Percentiles rank a stretch among this genome's conserved stretches.
Evolutionary conservation across 2,113 vertebrate species (phyloP).

Genomic region (Albula goreensis): DNA sequence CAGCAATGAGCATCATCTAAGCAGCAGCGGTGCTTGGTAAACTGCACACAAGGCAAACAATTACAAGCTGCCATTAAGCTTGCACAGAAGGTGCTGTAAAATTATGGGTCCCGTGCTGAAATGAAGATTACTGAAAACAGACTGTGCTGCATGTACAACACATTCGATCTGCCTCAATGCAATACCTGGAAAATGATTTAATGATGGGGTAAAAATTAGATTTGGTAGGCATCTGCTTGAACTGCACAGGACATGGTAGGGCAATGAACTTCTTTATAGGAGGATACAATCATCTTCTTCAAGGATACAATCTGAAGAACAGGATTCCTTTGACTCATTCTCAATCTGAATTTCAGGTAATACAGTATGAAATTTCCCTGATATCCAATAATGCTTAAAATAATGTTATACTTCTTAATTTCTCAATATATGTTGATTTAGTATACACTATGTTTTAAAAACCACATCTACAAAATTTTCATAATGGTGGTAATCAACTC

Average conservation of each 20-base stretch:
- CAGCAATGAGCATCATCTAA: background rate
- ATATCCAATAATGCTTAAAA: background rate
- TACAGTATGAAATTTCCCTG: background rate
- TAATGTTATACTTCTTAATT: background rate
- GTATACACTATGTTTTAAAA: background rate
- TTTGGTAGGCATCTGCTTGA: background rate
- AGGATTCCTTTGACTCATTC: background rate
- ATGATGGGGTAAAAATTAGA: background rate
- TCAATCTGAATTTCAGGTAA: background rate
- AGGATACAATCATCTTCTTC: background rate
- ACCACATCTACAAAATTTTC: no score
- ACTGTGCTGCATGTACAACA: background rate
- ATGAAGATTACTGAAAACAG: background rate
- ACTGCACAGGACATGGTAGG: no score
- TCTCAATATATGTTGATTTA: background rate
- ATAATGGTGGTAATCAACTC: no score
- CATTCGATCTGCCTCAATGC: background rate
- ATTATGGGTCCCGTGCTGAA: background rate
- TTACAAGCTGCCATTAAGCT: background rate
- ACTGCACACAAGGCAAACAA: slow-evolving; percentile 6
- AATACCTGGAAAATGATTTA: background rate
- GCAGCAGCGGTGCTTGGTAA: background rate
- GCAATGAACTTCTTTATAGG: no score
- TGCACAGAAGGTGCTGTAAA: background rate
- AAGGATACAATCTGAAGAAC: background rate